Base-by-base conservation (phyloP, 2,113 vertebrate genomes). In the Heterochromis multidens region DNA sequence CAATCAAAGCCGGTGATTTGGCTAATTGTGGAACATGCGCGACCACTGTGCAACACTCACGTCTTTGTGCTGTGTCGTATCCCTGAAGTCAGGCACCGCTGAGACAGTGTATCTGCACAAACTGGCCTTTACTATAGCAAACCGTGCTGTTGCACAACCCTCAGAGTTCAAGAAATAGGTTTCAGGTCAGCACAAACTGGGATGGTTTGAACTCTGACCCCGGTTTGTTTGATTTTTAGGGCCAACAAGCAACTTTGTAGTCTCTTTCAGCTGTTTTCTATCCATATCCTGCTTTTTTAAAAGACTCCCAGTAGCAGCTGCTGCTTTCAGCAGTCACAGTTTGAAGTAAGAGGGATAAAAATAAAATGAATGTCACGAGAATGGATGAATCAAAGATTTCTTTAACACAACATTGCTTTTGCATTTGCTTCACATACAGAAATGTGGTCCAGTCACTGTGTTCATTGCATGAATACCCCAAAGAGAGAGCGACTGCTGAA, bases 21-120 rank as follows among this genome's bases (percentile, higher is more conserved):
- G 14, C 21, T 92, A 89, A 91, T 90, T 87, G 58, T 52, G 25
- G 77, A 40, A 49, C 88, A 79, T 79, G 81, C 58, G 88, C 40
- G 7, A 7, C 40, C 31, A 19, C 31, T 77, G 81, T 57, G 57
- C 57, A 81, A 86, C 87, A 90, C 62, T 85, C 54, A 1, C 1
- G 80, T 23, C 67, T 90, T 89, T 92, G 88, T 92, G 2, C 33
- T 70, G 63, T 3, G 2, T 81, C 46, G 56, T 16, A 31, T 78
- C 35, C 23, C 43, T 29, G 13, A 21, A 37, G 21, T 29, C 12
- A 4, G 1, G 4, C 17, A 29, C 17, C 65, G 49, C n/a, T 25
- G 4, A 62, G 35, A 29, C 29, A 4, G 6, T 77, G 60, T n/a
- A 23, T 81, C 52, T 56, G 54, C 77, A 52, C 61, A 29, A 21